These are phyloP conservation scores for Corbicula japonica DNA, from an alignment of 2,888 invertebrate species.

Conservation along the genomic window DNA sequence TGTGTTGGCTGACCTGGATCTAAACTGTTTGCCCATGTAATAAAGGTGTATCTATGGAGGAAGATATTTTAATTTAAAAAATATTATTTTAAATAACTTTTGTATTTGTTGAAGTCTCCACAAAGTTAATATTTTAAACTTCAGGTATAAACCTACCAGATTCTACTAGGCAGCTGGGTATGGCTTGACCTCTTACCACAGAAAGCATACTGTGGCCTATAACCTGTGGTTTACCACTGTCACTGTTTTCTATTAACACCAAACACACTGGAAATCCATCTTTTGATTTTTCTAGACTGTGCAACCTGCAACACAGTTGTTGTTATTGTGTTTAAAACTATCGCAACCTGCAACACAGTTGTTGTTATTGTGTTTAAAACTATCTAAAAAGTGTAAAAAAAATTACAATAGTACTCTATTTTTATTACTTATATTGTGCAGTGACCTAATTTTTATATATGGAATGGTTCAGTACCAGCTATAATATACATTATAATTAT, in stretches of 20 bases:
- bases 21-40: too few species aligned
- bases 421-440: too few species aligned
- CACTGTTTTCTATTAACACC: constrained; percentile 69
- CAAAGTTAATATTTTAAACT: background rate
- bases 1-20: too few species aligned
- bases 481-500: too few species aligned
- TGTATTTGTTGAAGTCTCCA: background rate
- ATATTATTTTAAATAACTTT: background rate
- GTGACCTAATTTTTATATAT: too few species aligned
- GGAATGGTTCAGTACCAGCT: too few species aligned
- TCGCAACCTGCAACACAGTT: constrained; percentile 74
- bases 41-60: too few species aligned
- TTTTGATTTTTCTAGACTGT: constrained; percentile 82
- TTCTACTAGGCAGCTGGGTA: constrained; percentile 81
- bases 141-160: constrained; percentile 75
- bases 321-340: too few species aligned
- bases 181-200: constrained; percentile 75
- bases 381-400: too few species aligned
- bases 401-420: too few species aligned
- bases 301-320: constrained; percentile 73
- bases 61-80: too few species aligned
- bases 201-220: constrained; percentile 82
- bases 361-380: too few species aligned
- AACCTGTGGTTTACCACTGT: constrained; percentile 61
- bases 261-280: constrained; percentile 80